Base-by-base conservation (phyloP, 2,888 invertebrate species). In the Yponomeuta plumbellus region DNA sequence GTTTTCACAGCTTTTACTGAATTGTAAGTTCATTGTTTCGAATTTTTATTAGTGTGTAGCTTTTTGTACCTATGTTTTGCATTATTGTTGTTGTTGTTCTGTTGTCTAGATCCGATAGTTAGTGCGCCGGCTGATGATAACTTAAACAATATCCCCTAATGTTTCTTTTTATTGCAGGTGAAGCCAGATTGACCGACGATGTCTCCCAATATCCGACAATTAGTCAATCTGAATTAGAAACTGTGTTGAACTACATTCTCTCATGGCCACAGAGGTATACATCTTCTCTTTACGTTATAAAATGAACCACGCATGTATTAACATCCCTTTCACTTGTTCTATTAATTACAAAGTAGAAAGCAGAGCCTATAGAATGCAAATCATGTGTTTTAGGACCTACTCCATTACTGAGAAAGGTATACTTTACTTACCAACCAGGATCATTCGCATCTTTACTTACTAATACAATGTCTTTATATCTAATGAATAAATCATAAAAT, bases 1-100 rank as follows among this genome's bases (percentile, higher is more conserved):
- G 92, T 96, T 97, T 93, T 94, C 97, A 91, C 96, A 96, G 92
- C 95, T 98, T 90, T 94, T 98, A 87, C 94, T 96, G 75, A 90
- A 91, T 87, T 92, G 92, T 92, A 88, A 91, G 91, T 86, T 83
- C 88, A 83, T 88, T 88, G 88, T 89, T 89, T 88, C 84, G 80
- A 85, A 85, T 84, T 84, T 80, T 75, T 73, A 74, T 73, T 80
- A 78, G 80, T 76, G 44, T 17, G 3, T 52, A 17, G 75, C 74
- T 74, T 75, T 71, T 74, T 69, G 44, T 66, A 67, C 69, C 70
- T 61, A 39, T 26, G 23, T 62, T 20, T 62, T 21, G 59, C 11
- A 21, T 22, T 59, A 22, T 21, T 59, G 11, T 11, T 23, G 23
- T 23, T 59, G 22, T 6, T 59, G 10, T 59, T 11, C 22, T 21